Conservation (phyloP, 2,113 vertebrate species). For the Mobula hypostoma region DNA sequence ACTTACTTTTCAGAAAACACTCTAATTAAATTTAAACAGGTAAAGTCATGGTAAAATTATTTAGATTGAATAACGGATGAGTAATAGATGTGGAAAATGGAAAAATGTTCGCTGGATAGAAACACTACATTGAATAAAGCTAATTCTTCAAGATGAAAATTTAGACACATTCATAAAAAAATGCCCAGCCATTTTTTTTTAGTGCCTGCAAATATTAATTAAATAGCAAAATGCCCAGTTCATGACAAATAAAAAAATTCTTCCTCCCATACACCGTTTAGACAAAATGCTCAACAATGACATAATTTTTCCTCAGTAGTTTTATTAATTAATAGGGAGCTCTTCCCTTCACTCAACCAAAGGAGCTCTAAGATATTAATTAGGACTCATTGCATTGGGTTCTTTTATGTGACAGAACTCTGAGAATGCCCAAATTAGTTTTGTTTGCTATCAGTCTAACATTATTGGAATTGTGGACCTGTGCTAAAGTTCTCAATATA, state of each 20-base stretch:
- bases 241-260: background rate
- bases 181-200: background rate
- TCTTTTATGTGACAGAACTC: background rate
- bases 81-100: background rate
- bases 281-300: background rate
- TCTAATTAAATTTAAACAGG: background rate
- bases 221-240: background rate
- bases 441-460: background rate
- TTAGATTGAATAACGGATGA: background rate
- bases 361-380: background rate
- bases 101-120: background rate
- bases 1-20: background rate
- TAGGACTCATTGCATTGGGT: background rate
- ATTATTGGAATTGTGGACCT: background rate
- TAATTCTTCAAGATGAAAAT: background rate
- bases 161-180: background rate
- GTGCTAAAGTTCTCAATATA: background rate
- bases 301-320: background rate
- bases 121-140: background rate
- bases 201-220: background rate
- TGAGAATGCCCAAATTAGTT: background rate
- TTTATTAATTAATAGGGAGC: background rate
- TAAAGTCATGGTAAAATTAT: background rate
- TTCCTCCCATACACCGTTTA: background rate
- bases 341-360: background rate